A percentile compares a stretch with the other conserved stretches of the same genome.
phyloP scores from a whole-genome alignment of 1,140 invertebrate genomes.

The Pseudomyrmex sp. region DNA sequence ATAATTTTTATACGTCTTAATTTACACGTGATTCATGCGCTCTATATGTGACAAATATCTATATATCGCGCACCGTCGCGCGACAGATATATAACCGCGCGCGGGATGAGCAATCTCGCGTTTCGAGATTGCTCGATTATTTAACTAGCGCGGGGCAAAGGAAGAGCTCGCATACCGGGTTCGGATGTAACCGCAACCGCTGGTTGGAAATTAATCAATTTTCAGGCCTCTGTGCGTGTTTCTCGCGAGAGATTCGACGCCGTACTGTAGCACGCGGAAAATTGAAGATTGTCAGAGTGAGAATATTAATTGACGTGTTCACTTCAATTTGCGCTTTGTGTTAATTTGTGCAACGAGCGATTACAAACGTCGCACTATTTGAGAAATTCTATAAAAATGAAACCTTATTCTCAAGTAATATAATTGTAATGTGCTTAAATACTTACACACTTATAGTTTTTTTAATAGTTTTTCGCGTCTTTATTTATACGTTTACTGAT shows the following conservation, averaged over 20 bases:
- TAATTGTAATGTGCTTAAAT: no score
- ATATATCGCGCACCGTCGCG: background rate
- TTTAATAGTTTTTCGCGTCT: no score
- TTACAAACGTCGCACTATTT: no score
- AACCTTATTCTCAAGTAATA: no score
- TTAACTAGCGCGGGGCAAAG: constrained; percentile 45
- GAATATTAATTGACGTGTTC: constrained; percentile 34
- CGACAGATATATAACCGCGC: background rate
- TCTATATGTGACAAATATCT: background rate
- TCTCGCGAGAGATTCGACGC: background rate
- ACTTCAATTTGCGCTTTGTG: constrained; percentile 8
- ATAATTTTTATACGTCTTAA: no score
- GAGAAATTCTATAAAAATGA: no score
- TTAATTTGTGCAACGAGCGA: background rate
- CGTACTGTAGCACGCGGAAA: constrained; percentile 29
- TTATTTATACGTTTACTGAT: background rate
- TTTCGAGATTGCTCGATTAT: constrained; percentile 53
- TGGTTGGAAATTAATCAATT: constrained; percentile 59
- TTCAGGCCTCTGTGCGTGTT: constrained; percentile 23
- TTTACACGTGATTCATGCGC: no score
- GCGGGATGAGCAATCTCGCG: constrained; percentile 52
- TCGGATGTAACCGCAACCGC: constrained; percentile 40
- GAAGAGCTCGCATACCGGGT: constrained; percentile 16
- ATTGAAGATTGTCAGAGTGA: constrained; percentile 23
- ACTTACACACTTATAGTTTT: no score